phyloP scores from a whole-genome alignment of 1,140 invertebrate species.

The Hyposmocoma kahamanoa region DNA sequence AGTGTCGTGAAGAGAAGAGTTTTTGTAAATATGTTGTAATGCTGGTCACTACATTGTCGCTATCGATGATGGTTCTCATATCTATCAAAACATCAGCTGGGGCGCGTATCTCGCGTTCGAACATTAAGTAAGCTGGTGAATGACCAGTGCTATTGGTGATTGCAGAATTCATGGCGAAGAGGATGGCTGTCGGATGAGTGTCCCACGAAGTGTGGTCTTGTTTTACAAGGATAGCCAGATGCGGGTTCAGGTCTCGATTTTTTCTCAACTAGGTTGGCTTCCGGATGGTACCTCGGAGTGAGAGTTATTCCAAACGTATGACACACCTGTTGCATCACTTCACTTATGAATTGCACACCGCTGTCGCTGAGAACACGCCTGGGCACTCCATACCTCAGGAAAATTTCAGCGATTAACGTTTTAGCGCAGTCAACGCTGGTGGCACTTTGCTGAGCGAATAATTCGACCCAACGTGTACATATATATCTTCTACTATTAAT shows the following conservation, averaged over 20 bases:
- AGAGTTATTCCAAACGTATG: constrained; percentile 32
- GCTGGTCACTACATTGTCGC: neutral
- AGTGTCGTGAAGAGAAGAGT: too few species aligned
- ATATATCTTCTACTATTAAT: constrained; percentile 19
- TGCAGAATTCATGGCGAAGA: constrained; percentile 60
- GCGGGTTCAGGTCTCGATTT: constrained; percentile 52
- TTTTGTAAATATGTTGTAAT: too few species aligned
- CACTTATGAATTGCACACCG: too few species aligned
- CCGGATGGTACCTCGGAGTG: constrained; percentile 44
- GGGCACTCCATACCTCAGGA: too few species aligned
- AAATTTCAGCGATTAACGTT: too few species aligned
- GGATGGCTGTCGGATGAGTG: constrained; percentile 34
- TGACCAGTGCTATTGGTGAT: constrained; percentile 43
- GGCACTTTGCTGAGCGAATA: too few species aligned
- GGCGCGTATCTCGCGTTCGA: constrained; percentile 31
- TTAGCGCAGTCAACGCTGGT: too few species aligned
- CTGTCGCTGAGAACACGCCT: too few species aligned
- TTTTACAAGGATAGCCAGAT: constrained; percentile 36
- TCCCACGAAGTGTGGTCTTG: constrained; percentile 49
- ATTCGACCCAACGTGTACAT: constrained; percentile 30
- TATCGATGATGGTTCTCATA: constrained; percentile 12
- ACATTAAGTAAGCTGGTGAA: constrained; percentile 53
- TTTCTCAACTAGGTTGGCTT: constrained; percentile 50
- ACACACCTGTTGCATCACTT: too few species aligned
- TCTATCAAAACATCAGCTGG: constrained; percentile 18